These are phyloP conservation scores for Theropithecus gelada DNA, from an alignment of 2,113 vertebrate species.

Conservation along the genomic window DNA sequence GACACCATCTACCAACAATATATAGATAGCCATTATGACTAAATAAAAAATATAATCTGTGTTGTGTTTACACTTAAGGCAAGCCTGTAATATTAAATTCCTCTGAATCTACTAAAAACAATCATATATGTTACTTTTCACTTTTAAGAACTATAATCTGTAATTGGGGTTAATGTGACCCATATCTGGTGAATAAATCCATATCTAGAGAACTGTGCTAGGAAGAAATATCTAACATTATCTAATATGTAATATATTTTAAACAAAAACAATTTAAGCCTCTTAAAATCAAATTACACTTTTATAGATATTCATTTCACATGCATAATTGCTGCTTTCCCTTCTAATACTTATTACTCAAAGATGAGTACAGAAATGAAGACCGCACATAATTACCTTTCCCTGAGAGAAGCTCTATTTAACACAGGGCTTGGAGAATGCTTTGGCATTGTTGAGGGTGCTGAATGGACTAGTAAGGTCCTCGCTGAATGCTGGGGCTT, in stretches of 20 bases:
- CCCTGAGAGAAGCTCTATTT: slow-evolving; percentile 88
- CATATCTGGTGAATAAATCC: slow-evolving; percentile 6
- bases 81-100: neutral
- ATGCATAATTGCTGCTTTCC: neutral
- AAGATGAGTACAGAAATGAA: neutral
- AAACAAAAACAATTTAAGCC: slow-evolving; percentile 42
- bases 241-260: neutral
- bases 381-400: slow-evolving; percentile 86
- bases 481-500: slow-evolving; percentile 65
- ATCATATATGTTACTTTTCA: neutral
- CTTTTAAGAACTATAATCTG: slow-evolving; percentile 1
- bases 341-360: slow-evolving; percentile 44
- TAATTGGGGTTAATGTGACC: slow-evolving; percentile 14
- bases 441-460: slow-evolving; percentile 78
- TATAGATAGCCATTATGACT: neutral
- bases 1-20: neutral
- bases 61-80: slow-evolving; percentile 10
- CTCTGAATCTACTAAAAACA: slow-evolving; percentile 32
- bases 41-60: slow-evolving; percentile 10
- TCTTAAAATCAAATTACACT: slow-evolving; percentile 38
- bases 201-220: neutral
- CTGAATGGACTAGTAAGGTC: slow-evolving; percentile 77
- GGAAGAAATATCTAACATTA: neutral
- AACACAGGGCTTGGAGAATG: slow-evolving; percentile 84
- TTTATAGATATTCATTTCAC: neutral